Evolutionary conservation across 2,113 vertebrate species (phyloP), one percentile per base, ranked within the genome.

Genomic region (Hepsetus odoe): DNA sequence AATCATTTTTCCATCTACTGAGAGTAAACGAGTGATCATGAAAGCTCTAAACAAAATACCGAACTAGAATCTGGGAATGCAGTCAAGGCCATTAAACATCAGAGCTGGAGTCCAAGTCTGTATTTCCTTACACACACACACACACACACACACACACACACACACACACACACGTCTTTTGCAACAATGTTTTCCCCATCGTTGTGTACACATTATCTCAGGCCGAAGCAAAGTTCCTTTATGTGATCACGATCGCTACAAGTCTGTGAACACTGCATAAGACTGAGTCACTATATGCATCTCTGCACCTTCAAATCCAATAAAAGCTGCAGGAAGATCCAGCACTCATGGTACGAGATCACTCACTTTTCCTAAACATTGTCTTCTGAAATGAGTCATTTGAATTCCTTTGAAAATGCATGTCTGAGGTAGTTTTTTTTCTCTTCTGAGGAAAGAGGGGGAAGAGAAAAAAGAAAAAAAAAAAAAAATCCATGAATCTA

Each of bases 351-450:
- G 5, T n/a, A 26, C 11, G 16, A 64, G 22, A 66, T n/a, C 20
- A 0, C 8, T 62, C 20, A 11, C 20, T 66, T 66, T 53, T n/a
- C 13, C 44, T 51, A 46, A 35, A 26, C 46, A 53, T 46, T 64
- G 20, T 20, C 18, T 30, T 33, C 11, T 64, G 28, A 24, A 64
- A 24, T 8, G 20, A 10, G 7, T 64, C n/a, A 38, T 69, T 40
- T 62, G 49, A n/a, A 49, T 76, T 58, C 9, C 49, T 66, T 77
- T 67, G 35, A 76, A 81, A 30, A 24, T 20, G 20, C 22, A 51
- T 4, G 16, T 74, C 38, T 82, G 53, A 77, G 68, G 67, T 66
- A 42, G 59, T 56, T 53, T 56, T 28, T 59, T 28, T 58, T 12
- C 1, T 10, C 16, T 32, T 64, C 28, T n/a, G 10, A 9, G 56